Evolutionary conservation across 2,113 vertebrate species (phyloP).

Genomic region (Cebidichthys violaceus): DNA sequence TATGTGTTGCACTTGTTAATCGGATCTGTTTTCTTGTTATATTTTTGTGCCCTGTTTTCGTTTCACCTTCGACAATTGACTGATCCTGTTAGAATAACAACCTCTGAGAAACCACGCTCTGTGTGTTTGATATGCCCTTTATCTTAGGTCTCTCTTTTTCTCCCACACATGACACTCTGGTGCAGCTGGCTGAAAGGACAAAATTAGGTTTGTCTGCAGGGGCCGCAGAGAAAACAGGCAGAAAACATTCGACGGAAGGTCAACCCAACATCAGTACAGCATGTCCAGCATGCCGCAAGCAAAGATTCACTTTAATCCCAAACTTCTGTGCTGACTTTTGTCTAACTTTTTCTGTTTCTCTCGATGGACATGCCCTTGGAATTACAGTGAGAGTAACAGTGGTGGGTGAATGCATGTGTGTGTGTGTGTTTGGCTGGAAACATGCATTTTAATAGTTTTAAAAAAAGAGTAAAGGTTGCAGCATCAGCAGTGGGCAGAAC

Average conservation of each 20-base stretch:
- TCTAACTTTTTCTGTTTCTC: constrained; percentile 27
- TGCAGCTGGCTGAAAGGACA: constrained; percentile 62
- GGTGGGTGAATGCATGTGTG: not conserved
- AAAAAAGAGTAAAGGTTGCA: not conserved
- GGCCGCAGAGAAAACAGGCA: constrained; percentile 40
- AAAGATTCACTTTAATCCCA: constrained; percentile 50
- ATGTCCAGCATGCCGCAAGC: constrained; percentile 47
- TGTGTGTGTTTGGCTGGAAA: not conserved
- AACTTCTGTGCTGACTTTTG: constrained; percentile 45
- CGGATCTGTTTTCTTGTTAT: not conserved
- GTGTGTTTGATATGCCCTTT: constrained; percentile 29
- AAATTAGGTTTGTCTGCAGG: constrained; percentile 64
- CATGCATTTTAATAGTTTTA: not conserved
- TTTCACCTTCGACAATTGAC: not conserved
- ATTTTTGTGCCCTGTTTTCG: not conserved
- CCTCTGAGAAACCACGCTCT: constrained; percentile 13
- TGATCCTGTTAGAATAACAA: not conserved
- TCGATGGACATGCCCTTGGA: constrained; percentile 29
- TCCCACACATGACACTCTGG: constrained; percentile 50
- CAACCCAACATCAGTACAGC: constrained; percentile 39
- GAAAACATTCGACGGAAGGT: constrained; percentile 61
- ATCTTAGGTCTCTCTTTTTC: constrained; percentile 33
- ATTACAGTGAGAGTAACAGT: not conserved
- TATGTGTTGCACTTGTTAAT: not conserved
- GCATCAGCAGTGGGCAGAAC: not conserved